Evolutionary conservation across 2,888 invertebrate genomes (phyloP).

Genomic region (Muscina levida): DNA sequence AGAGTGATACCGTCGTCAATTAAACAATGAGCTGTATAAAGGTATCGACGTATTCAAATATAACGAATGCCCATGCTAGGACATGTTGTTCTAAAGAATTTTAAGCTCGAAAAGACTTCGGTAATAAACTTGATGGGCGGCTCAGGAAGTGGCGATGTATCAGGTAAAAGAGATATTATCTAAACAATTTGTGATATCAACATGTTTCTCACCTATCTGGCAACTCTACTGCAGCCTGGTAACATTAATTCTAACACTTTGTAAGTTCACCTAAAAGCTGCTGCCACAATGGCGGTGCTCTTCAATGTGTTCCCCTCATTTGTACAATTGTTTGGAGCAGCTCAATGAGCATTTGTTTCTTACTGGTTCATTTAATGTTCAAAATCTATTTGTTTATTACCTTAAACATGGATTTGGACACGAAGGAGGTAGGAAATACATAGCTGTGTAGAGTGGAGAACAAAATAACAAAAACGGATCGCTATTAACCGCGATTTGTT

Average conservation of each 20-base stretch:
- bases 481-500: conserved; percentile 45
- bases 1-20: too few relatives aligned
- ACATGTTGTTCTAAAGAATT: too few relatives aligned
- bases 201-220: too few relatives aligned
- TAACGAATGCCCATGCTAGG: too few relatives aligned
- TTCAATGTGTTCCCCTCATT: conserved; percentile 5
- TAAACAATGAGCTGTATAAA: too few relatives aligned
- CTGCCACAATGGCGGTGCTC: conserved; percentile 2
- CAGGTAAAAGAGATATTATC: too few relatives aligned
- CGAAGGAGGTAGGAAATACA: neutral
- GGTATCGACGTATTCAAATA: too few relatives aligned
- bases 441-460: neutral
- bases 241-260: conserved; percentile 27
- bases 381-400: conserved; percentile 59
- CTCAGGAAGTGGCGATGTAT: too few relatives aligned
- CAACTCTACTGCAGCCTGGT: neutral
- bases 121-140: too few relatives aligned
- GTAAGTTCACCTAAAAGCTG: conserved; percentile 6
- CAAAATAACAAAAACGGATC: conserved; percentile 7
- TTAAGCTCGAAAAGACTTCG: too few relatives aligned
- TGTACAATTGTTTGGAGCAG: conserved; percentile 20
- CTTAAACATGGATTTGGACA: conserved; percentile 51
- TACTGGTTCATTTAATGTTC: conserved; percentile 37
- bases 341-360: conserved; percentile 21
- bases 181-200: too few relatives aligned